These are phyloP conservation scores for Cyclophora punctaria DNA, from an alignment of 2,888 invertebrate species.

Conservation along the genomic window DNA sequence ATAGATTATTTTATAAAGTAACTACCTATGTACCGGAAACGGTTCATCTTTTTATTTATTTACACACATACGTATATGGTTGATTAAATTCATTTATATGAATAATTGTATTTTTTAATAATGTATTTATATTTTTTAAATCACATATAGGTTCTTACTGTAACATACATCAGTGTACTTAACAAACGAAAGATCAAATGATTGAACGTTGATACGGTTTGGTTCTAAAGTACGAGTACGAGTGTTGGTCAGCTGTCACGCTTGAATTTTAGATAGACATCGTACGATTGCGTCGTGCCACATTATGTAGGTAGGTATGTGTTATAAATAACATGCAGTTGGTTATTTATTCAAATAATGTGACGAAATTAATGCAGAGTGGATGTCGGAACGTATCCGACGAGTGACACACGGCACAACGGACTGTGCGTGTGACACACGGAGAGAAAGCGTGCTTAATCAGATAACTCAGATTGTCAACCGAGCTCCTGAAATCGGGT, in stretches of 20 bases:
- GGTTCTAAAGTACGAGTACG: constrained; percentile 44
- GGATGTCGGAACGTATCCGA: constrained; percentile 50
- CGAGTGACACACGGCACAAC: constrained; percentile 32
- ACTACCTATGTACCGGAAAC: background rate
- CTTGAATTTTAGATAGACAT: constrained; percentile 40
- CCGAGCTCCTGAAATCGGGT: constrained; percentile 73
- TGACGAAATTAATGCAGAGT: constrained; percentile 65
- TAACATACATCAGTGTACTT: background rate
- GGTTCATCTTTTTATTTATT: too few species aligned
- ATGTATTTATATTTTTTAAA: too few species aligned
- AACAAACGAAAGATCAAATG: background rate
- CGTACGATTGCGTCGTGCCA: constrained; percentile 37
- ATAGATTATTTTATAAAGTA: background rate
- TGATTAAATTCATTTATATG: too few species aligned
- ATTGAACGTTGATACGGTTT: constrained; percentile 3
- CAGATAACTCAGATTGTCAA: constrained; percentile 75
- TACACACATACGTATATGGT: too few species aligned
- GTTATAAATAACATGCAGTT: constrained; percentile 56
- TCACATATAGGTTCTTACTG: too few species aligned
- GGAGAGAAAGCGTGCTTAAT: constrained; percentile 74
- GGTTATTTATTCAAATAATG: constrained; percentile 66
- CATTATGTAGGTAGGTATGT: constrained; percentile 22
- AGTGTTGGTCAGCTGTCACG: constrained; percentile 39
- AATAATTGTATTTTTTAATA: too few species aligned
- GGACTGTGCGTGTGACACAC: constrained; percentile 36